Conservation (phyloP, 2,113 vertebrate species). For the Acinonyx jubatus region DNA sequence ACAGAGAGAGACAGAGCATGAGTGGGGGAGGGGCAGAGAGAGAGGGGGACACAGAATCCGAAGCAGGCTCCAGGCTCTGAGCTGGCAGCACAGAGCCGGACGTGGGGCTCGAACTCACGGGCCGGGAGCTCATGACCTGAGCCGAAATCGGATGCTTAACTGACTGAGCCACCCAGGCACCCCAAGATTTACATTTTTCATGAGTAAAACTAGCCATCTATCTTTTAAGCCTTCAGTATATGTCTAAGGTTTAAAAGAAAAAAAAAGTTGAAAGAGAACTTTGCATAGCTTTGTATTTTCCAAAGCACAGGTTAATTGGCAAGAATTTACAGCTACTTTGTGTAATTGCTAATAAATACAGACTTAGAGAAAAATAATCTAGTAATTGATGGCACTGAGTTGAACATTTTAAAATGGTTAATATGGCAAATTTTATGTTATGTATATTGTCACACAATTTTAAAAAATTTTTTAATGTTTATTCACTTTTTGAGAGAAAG, state of each 20-base stretch:
- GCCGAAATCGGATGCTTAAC: too few species aligned
- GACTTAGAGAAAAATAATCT: neutral
- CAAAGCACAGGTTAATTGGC: neutral
- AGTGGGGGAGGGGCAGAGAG: too few species aligned
- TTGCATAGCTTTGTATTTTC: neutral
- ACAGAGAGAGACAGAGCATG: too few species aligned
- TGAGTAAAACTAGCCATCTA: neutral
- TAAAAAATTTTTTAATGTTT: too few species aligned
- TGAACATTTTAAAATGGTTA: neutral
- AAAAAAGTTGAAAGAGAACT: neutral
- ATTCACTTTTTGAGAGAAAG: too few species aligned
- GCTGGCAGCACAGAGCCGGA: too few species aligned
- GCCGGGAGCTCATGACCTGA: too few species aligned
- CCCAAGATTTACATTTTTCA: neutral
- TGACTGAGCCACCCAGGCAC: too few species aligned
- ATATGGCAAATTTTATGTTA: neutral
- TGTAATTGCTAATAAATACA: neutral
- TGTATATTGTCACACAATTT: neutral
- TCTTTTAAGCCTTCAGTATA: neutral
- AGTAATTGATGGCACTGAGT: neutral
- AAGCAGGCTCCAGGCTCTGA: too few species aligned
- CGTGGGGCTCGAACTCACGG: too few species aligned
- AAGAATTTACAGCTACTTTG: neutral
- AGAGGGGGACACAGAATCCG: too few species aligned
- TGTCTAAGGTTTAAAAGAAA: neutral